phyloP scores from a whole-genome alignment of 2,113 vertebrate species.

The Oceanites oceanicus region DNA sequence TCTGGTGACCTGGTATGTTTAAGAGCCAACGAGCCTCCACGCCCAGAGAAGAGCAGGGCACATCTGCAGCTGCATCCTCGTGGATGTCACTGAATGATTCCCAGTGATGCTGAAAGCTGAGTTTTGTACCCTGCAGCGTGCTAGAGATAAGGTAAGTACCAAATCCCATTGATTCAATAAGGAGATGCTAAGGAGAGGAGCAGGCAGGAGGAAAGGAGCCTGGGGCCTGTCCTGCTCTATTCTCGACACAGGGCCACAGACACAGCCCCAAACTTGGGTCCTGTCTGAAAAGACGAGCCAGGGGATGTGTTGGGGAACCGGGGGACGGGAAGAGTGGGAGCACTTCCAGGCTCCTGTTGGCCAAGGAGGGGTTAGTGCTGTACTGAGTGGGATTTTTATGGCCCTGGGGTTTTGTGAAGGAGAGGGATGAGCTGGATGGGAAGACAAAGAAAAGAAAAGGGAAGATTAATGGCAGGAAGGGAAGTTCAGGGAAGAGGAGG shows the following conservation, averaged over 20 bases:
- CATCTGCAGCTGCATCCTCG: neutral
- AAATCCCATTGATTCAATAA: neutral
- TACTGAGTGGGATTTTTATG: neutral
- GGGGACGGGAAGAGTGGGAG: accelerated
- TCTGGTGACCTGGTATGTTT: neutral
- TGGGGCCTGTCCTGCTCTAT: neutral
- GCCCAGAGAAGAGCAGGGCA: neutral
- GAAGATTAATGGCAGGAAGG: neutral
- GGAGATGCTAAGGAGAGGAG: neutral
- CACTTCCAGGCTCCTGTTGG: neutral
- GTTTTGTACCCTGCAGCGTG: neutral
- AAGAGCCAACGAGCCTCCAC: accelerated
- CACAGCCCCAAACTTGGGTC: neutral
- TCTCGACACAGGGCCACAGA: neutral
- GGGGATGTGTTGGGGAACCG: accelerated
- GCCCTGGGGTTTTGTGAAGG: neutral
- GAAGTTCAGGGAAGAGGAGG: neutral
- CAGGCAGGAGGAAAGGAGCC: neutral
- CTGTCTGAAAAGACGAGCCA: neutral
- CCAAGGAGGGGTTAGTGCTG: neutral
- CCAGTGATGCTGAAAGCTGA: neutral
- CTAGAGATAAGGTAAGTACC: neutral
- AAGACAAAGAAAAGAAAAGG: neutral
- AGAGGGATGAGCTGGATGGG: neutral
- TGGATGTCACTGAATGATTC: neutral